Conservation (phyloP, 2,888 invertebrate genomes). For the Drosophila cognata region DNA sequence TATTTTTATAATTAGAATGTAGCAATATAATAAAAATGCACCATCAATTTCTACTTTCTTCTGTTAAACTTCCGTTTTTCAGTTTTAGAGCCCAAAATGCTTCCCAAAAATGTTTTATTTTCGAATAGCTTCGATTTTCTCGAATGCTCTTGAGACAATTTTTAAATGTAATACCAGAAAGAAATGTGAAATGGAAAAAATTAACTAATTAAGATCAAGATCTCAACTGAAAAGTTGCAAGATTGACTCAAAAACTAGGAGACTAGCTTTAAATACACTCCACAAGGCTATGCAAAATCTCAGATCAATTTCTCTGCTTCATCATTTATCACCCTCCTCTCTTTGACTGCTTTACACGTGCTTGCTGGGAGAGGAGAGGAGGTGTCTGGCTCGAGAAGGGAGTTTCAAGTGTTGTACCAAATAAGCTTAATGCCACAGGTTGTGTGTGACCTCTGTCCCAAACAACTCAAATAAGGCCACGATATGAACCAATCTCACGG, state of each 20-base stretch:
- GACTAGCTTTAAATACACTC: neutral
- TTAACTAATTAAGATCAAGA: neutral
- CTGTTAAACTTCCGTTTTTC: neutral
- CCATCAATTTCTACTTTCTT: neutral
- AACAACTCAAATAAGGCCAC: neutral
- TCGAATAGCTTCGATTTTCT: neutral
- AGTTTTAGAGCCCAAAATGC: neutral
- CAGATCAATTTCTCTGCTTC: neutral
- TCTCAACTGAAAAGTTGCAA: neutral
- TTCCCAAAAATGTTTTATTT: no score
- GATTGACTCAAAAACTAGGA: neutral
- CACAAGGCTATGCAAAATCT: neutral
- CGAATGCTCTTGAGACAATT: neutral
- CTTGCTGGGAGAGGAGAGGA: neutral
- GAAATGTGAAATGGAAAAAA: neutral
- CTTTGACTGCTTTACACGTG: neutral
- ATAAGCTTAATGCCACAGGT: conserved; percentile 42
- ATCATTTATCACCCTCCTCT: neutral
- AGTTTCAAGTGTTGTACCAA: neutral
- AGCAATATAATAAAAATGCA: neutral
- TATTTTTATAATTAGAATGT: neutral
- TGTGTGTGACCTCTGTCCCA: conserved; percentile 26
- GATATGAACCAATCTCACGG: neutral
- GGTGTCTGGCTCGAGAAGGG: neutral
- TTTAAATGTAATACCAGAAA: neutral